Base-by-base conservation (phyloP, 2,113 vertebrate genomes). In the Festucalex cinctus region DNA sequence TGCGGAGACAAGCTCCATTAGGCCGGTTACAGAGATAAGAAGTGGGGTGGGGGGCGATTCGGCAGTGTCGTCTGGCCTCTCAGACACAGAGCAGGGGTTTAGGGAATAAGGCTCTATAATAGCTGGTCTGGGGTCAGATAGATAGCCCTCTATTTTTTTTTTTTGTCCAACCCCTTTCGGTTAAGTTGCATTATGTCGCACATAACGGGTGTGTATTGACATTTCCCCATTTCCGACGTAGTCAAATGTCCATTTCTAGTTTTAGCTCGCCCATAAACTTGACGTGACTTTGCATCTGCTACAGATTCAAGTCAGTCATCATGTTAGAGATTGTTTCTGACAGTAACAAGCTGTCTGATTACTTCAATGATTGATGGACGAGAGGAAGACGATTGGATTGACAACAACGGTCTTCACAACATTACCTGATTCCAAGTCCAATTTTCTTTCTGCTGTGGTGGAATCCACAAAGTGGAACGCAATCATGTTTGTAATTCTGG, bases 81-180 rank as follows among this genome's bases (percentile, higher is more conserved):
- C 87, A 19, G 41, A 26, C 41, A 39, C 24, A 19, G 9, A 32
- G 26, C 16, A 46, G 24, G 26, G 12, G 37, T 41, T 62, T 43
- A 19, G 16, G 24, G 63, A 48, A 46, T 43, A 46, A 17, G 44
- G 81, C 88, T 80, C 83, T 76, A 83, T 92, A 89, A 88, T 89
- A 88, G 74, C 78, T 89, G 90, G 78, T 91, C 79, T 73, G 79
- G 85, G 89, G 91, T 93, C 88, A 90, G 79, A 76, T 81, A 83
- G 86, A 69, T 69, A 35, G 66, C 68, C 70, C 83, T 82, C 67
- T 70, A 71, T 16, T 6, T 5, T 16, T 57, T 28, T 5, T n/a
- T 49, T 90, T 87, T 83, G 84, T 87, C 74, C 66, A 70, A 81
- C 82, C 84, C 70, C 77, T 63, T 77, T 79, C 79, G 81, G 75